Conservation (phyloP, 2,888 invertebrate species). For the Nudaria mundana region DNA sequence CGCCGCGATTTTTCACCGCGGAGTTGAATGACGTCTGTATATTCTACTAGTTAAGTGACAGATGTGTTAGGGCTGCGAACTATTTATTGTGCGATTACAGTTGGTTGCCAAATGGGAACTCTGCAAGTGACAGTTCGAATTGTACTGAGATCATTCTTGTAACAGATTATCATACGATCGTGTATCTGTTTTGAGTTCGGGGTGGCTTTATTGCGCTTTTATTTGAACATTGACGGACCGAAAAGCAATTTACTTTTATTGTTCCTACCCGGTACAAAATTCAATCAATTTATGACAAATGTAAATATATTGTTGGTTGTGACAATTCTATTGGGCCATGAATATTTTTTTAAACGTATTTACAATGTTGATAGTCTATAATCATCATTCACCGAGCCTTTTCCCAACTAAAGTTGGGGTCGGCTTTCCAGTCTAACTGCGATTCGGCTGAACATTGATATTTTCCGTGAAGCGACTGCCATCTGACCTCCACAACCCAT, state of each 20-base stretch:
- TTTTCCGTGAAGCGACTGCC: too few species aligned
- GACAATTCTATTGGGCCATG: constrained; percentile 24
- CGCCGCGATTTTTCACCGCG: constrained; percentile 73
- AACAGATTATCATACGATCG: constrained; percentile 49
- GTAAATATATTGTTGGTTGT: constrained; percentile 46
- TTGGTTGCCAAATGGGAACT: constrained; percentile 67
- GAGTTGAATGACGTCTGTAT: constrained; percentile 76
- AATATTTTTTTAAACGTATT: constrained; percentile 8
- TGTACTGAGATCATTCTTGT: constrained; percentile 49
- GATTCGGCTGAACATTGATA: too few species aligned
- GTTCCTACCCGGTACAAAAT: constrained; percentile 56
- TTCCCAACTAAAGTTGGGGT: too few species aligned
- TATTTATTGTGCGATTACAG: constrained; percentile 78
- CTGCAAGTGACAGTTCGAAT: constrained; percentile 71
- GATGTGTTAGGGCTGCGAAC: constrained; percentile 76
- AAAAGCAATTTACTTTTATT: constrained; percentile 39
- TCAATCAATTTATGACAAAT: constrained; percentile 70
- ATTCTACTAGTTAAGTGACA: constrained; percentile 80
- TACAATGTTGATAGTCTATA: too few species aligned
- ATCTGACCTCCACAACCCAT: too few species aligned
- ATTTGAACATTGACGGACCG: constrained; percentile 45
- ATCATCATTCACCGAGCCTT: too few species aligned
- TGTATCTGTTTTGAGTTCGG: constrained; percentile 21
- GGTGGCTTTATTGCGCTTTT: constrained; percentile 50
- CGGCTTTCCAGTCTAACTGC: too few species aligned